Evolutionary conservation across 1,140 invertebrate species (phyloP).

Genomic region (Drepana arcuata): DNA sequence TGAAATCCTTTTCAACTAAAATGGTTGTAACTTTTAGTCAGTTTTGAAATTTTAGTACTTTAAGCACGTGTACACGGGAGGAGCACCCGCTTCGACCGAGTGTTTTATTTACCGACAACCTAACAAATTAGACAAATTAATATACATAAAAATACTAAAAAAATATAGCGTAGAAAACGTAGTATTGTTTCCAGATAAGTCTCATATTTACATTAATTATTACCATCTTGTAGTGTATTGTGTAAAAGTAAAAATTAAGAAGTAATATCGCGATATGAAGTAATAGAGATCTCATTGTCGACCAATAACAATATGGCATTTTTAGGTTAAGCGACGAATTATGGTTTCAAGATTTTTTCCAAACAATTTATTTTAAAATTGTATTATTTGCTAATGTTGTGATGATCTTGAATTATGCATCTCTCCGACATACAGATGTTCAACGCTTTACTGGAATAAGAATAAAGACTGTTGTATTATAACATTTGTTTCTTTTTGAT

Average conservation of each 20-base stretch:
- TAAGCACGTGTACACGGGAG: constrained; percentile 17
- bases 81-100: no score
- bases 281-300: constrained; percentile 68
- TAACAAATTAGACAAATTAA: constrained; percentile 24
- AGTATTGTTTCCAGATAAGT: constrained; percentile 51
- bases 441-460: constrained; percentile 63
- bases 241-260: constrained; percentile 47
- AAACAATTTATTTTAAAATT: background rate
- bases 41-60: constrained; percentile 27
- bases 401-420: constrained; percentile 45
- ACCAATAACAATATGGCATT: constrained; percentile 71
- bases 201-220: constrained; percentile 55
- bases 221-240: constrained; percentile 53
- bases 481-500: constrained; percentile 52
- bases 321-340: constrained; percentile 63
- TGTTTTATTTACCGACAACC: constrained; percentile 29
- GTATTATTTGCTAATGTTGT: constrained; percentile 52
- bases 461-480: constrained; percentile 72
- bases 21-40: constrained; percentile 33
- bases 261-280: constrained; percentile 51
- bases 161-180: constrained; percentile 42
- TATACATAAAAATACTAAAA: constrained; percentile 27
- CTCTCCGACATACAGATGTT: constrained; percentile 39
- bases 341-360: constrained; percentile 26
- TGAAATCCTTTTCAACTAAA: constrained; percentile 20